Base-by-base conservation (phyloP, 1,140 invertebrate genomes). In the Eumaeus atala region DNA sequence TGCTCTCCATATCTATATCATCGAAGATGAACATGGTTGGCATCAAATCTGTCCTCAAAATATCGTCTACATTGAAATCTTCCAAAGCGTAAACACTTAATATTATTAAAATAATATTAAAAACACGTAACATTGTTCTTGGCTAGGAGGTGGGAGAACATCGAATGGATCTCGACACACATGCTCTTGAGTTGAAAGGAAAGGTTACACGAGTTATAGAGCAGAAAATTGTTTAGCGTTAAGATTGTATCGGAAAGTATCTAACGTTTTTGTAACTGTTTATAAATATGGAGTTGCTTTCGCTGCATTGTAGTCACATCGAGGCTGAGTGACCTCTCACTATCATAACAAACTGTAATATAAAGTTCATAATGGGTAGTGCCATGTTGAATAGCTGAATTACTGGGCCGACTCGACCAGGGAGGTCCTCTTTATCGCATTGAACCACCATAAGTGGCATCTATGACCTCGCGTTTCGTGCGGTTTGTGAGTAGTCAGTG, bases 31-130 rank as follows among this genome's bases (percentile, higher is more conserved):
- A 80, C 47, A 85, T 89, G 1, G 90, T 89, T 0, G 91, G 91
- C 73, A 92, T 88, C 47, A 91, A 83, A 78, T 92, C 90, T 1
- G 80, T 87, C 0, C 90, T 88, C 16, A 92, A 71, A 62, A 92
- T 90, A 68, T 92, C 91, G 49, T 92, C 82, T 4, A 91, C 73
- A 74, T 91, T 88, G 28, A 92, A 77, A 33, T 84, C 79, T 56
- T 66, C 70, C 10, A 17, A 44, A 9, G 14, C 14, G 12, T 12
- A 18, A 7, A 44, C 40, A 9, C 14, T 16, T 12, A 44, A 9
- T 16, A 44, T 44, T 16, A 44, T 16, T 8, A 44, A 16, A 44
- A 6, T 18, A 8, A 44, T 44, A 16, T 44, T 8, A n/a, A 40
- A 44, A 8, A 40, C 8, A 14, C 2, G 9, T 16, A 42, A 42